phyloP scores from a whole-genome alignment of 2,113 vertebrate species.

The Tretioscincus oriximinensis region DNA sequence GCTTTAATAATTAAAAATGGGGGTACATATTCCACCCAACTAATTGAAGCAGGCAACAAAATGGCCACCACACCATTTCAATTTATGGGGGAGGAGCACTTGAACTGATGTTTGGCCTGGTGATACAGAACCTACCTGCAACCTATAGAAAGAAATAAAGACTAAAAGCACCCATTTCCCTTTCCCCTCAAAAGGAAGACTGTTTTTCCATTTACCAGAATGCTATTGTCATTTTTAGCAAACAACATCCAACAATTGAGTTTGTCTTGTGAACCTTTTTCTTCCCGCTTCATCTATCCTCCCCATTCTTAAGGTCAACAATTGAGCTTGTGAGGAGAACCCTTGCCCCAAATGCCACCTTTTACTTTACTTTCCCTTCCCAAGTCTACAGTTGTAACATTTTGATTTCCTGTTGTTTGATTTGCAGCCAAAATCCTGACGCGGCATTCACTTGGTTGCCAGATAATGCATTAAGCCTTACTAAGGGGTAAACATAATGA shows the following conservation, averaged over 20 bases:
- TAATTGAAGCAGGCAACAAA: no score
- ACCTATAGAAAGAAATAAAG: neutral
- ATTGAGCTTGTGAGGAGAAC: constrained; percentile 55
- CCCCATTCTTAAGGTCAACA: constrained; percentile 44
- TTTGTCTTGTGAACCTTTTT: constrained; percentile 50
- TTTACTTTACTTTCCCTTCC: constrained; percentile 67
- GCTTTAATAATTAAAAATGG: no score
- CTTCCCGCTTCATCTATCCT: constrained; percentile 50
- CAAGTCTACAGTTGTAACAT: constrained; percentile 64
- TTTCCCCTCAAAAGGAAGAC: constrained; percentile 57
- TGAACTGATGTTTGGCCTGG: no score
- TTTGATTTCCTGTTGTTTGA: constrained; percentile 74
- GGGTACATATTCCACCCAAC: no score
- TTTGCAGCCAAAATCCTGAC: constrained; percentile 76
- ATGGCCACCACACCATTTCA: no score
- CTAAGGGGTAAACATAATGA: constrained; percentile 79
- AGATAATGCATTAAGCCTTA: constrained; percentile 79
- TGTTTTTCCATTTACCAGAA: constrained; percentile 45
- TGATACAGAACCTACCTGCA: no score
- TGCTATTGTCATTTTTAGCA: neutral
- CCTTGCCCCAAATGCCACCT: constrained; percentile 66
- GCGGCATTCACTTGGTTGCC: constrained; percentile 74
- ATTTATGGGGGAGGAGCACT: no score
- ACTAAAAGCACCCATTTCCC: constrained; percentile 30
- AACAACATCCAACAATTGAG: constrained; percentile 49